Evolutionary conservation across 2,888 invertebrate species (phyloP).

Genomic region (Eudemis profundana): DNA sequence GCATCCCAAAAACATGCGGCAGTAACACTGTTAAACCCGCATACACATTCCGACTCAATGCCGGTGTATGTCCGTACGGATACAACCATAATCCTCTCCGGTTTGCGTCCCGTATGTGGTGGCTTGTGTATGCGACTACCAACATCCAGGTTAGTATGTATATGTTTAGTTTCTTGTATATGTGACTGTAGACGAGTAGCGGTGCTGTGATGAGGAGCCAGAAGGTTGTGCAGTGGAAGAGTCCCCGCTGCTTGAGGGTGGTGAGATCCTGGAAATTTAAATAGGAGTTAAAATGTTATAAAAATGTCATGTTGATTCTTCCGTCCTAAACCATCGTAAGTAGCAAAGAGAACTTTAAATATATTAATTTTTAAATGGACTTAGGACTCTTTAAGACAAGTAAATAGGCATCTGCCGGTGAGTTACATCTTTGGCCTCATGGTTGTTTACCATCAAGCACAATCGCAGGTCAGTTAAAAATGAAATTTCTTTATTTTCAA

Average conservation of each 20-base stretch:
- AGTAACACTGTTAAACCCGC: slow-evolving; percentile 56
- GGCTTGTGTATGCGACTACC: slow-evolving; percentile 66
- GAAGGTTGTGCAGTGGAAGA: slow-evolving; percentile 73
- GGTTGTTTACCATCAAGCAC: too few relatives aligned
- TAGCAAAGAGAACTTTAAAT: too few relatives aligned
- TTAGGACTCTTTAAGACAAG: too few relatives aligned
- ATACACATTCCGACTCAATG: slow-evolving; percentile 64
- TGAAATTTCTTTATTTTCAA: too few relatives aligned
- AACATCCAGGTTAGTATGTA: slow-evolving; percentile 67
- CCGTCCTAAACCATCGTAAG: too few relatives aligned
- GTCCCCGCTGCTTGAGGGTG: slow-evolving; percentile 63
- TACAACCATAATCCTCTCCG: slow-evolving; percentile 73
- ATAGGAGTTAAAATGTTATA: neutral
- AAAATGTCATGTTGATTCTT: too few relatives aligned
- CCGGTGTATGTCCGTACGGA: slow-evolving; percentile 67
- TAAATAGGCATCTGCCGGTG: too few relatives aligned
- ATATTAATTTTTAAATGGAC: too few relatives aligned
- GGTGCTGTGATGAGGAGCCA: slow-evolving; percentile 59
- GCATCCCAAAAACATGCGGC: slow-evolving; percentile 61
- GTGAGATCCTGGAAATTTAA: slow-evolving; percentile 74
- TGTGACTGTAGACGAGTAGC: slow-evolving; percentile 60
- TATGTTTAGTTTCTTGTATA: slow-evolving; percentile 60
- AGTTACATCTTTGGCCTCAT: too few relatives aligned
- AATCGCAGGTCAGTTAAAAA: too few relatives aligned
- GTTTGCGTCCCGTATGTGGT: slow-evolving; percentile 72